These are phyloP conservation scores for Drosophila pseudoananassae DNA, from an alignment of 1,140 invertebrate species.

Conservation along the genomic window DNA sequence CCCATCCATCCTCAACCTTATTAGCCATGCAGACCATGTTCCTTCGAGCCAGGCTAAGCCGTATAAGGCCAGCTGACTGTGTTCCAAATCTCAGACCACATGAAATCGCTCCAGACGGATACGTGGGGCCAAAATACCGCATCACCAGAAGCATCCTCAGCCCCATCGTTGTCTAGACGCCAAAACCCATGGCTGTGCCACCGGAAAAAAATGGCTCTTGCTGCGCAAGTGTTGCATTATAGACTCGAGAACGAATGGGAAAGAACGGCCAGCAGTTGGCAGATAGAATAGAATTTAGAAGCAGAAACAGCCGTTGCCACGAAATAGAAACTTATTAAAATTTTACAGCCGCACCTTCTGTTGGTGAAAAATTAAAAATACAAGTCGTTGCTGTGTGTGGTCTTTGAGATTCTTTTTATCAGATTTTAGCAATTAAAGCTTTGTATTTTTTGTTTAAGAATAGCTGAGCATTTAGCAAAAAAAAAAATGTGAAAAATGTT, in stretches of 20 bases:
- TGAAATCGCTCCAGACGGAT: constrained; percentile 34
- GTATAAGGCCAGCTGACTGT: constrained; percentile 43
- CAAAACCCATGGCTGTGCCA: constrained; percentile 40
- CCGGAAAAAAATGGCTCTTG: constrained; percentile 26
- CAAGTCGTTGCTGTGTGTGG: neutral
- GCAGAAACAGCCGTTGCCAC: constrained; percentile 36
- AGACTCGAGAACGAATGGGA: constrained; percentile 11
- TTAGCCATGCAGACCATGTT: constrained; percentile 74
- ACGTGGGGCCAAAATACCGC: constrained; percentile 39
- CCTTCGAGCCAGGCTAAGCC: constrained; percentile 39
- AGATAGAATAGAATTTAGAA: constrained; percentile 23
- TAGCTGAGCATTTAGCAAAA: neutral
- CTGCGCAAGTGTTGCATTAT: constrained; percentile 50
- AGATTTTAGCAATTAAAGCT: neutral
- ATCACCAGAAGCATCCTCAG: constrained; percentile 27
- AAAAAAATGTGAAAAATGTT: constrained; percentile 9
- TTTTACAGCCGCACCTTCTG: constrained; percentile 33
- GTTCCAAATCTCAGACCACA: constrained; percentile 57
- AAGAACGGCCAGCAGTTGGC: constrained; percentile 20
- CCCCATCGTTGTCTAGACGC: constrained; percentile 30
- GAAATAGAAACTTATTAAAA: constrained; percentile 46
- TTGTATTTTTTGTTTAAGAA: neutral
- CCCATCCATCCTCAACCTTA: constrained; percentile 28
- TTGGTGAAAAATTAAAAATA: constrained; percentile 9
- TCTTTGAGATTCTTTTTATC: neutral